Conservation (phyloP, 1,140 invertebrate genomes). For the Atopsyche davidsoni region DNA sequence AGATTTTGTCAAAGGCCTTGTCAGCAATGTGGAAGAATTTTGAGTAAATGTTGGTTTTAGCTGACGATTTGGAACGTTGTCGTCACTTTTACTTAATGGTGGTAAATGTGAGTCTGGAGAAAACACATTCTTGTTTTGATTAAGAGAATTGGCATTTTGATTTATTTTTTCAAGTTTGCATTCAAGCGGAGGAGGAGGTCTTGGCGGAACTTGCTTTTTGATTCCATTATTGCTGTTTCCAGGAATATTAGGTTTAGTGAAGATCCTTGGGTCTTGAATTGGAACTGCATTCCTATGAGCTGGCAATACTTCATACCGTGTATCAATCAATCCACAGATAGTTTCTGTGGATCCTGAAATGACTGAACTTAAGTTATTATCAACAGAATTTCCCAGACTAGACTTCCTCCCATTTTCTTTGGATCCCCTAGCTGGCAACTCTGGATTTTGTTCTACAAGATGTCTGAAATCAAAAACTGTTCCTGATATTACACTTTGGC, state of each 20-base stretch:
- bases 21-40: too few species aligned
- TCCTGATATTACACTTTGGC: constrained; percentile 24
- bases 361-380: constrained; percentile 38
- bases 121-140: too few species aligned
- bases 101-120: too few species aligned
- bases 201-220: not conserved
- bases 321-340: constrained; percentile 60
- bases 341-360: constrained; percentile 59
- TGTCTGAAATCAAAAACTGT: constrained; percentile 29
- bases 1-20: too few species aligned
- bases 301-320: constrained; percentile 42
- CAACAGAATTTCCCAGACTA: constrained; percentile 15
- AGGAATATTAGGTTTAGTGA: constrained; percentile 21
- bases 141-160: too few species aligned
- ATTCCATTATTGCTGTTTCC: not conserved
- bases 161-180: too few species aligned
- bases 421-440: not conserved
- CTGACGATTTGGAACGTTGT: not conserved
- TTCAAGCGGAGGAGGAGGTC: constrained; percentile 7
- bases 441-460: constrained; percentile 14
- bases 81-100: not conserved
- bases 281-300: constrained; percentile 19
- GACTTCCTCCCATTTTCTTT: constrained; percentile 17
- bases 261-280: constrained; percentile 27
- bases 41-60: too few species aligned